Evolutionary conservation across 2,888 invertebrate species (phyloP).

Genomic region (Panzeria rudis): DNA sequence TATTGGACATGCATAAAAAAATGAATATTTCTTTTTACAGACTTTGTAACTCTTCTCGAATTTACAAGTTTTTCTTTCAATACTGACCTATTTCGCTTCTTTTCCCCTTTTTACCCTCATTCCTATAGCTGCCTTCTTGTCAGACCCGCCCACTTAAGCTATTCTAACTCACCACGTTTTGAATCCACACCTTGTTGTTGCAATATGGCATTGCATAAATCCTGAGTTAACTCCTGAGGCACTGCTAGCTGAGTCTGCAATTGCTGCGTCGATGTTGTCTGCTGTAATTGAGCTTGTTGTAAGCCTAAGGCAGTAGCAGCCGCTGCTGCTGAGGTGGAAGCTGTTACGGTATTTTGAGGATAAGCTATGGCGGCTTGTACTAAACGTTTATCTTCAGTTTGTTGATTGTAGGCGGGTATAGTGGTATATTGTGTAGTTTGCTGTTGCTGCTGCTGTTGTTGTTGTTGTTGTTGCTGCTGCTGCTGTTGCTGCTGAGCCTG

Average conservation of each 20-base stretch:
- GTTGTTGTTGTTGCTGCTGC: conserved; percentile 76
- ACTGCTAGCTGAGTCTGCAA: conserved; percentile 79
- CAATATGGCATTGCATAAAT: conserved; percentile 83
- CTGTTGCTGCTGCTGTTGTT: conserved; percentile 79
- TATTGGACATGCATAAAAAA: too few relatives aligned
- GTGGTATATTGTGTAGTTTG: conserved; percentile 78
- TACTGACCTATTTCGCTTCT: conserved; percentile 58
- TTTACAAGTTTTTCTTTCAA: conserved; percentile 11
- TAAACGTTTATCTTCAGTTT: conserved; percentile 78
- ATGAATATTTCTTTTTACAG: too few relatives aligned
- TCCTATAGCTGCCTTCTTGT: conserved; percentile 23
- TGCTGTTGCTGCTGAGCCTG: conserved; percentile 75
- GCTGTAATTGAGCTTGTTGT: conserved; percentile 70
- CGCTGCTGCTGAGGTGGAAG: conserved; percentile 75
- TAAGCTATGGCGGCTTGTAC: conserved; percentile 78
- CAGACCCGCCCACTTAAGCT: conserved; percentile 65
- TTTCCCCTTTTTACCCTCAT: conserved; percentile 6
- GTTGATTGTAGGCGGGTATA: conserved; percentile 77
- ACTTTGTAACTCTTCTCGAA: neutral
- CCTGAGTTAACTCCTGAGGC: conserved; percentile 83
- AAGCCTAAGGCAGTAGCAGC: conserved; percentile 72
- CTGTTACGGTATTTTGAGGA: conserved; percentile 78
- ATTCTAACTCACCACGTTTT: conserved; percentile 78
- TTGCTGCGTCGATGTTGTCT: conserved; percentile 72
- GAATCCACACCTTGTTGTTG: conserved; percentile 82